Conservation (phyloP, 2,113 vertebrate species). For the Crypturellus undulatus region DNA sequence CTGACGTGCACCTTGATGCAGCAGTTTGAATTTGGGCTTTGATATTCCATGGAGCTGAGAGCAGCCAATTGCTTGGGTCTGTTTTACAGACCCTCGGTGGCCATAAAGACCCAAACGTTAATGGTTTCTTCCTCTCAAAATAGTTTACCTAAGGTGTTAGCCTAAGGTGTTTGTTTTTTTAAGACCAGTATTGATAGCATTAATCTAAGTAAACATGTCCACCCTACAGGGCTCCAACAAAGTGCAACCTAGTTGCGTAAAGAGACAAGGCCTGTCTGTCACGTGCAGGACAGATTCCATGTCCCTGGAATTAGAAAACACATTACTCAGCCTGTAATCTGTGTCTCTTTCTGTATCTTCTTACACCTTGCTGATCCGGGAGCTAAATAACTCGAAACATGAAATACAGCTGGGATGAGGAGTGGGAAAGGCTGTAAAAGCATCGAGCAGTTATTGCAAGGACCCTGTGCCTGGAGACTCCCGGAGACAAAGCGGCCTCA, state of each 20-base stretch:
- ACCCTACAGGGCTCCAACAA: neutral
- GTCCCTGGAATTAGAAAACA: neutral
- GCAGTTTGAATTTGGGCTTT: neutral
- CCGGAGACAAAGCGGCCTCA: neutral
- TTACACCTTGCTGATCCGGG: neutral
- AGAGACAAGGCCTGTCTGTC: neutral
- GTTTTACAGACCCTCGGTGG: neutral
- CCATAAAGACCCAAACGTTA: neutral
- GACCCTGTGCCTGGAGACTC: neutral
- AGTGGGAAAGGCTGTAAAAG: neutral
- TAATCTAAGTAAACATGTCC: neutral
- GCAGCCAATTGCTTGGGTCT: neutral
- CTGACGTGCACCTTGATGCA: neutral
- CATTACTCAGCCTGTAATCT: neutral
- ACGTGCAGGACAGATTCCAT: neutral
- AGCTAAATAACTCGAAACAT: neutral
- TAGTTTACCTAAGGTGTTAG: constrained; percentile 14
- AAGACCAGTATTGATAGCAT: neutral
- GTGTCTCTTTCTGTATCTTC: neutral
- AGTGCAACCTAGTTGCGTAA: neutral
- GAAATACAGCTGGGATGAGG: neutral
- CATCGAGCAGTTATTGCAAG: neutral
- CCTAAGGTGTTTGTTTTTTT: neutral
- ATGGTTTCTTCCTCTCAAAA: constrained; percentile 16
- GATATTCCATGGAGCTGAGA: neutral